These are phyloP conservation scores for Ostrea edulis DNA, from an alignment of 1,140 invertebrate species.

Conservation along the genomic window DNA sequence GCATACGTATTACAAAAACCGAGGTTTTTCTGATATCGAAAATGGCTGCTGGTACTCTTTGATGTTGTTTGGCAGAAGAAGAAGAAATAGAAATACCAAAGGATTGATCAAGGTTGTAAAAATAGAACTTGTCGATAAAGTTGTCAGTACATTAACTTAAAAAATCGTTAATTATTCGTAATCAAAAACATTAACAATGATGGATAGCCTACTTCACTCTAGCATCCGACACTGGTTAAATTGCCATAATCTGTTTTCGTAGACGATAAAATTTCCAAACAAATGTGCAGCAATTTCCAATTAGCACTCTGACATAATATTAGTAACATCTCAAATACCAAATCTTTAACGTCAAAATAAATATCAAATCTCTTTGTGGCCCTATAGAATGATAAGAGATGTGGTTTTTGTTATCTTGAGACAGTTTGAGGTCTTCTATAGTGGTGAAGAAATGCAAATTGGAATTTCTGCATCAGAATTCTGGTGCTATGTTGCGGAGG, in stretches of 20 bases:
- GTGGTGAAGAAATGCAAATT: not conserved
- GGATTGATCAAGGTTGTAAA: not conserved
- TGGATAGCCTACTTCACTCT: not conserved
- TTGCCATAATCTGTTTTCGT: no score
- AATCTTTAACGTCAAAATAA: not conserved
- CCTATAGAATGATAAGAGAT: not conserved
- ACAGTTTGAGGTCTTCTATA: not conserved
- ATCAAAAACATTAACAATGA: constrained; percentile 5
- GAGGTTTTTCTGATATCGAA: not conserved
- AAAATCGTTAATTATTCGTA: constrained; percentile 5
- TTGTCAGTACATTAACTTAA: not conserved
- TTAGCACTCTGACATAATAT: constrained; percentile 3
- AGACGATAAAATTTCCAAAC: not conserved
- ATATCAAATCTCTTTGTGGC: not conserved
- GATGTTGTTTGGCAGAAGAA: not conserved
- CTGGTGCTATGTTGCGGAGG: not conserved
- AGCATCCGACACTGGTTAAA: not conserved
- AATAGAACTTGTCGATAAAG: not conserved
- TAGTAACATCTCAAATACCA: not conserved
- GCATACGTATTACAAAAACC: not conserved
- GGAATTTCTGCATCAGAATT: not conserved
- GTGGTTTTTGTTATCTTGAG: not conserved
- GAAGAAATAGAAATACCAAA: not conserved
- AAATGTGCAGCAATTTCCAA: not conserved
- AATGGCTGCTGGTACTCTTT: not conserved